These are phyloP conservation scores for Falco cherrug DNA, from an alignment of 2,797 vertebrate genomes.

Conservation along the genomic window DNA sequence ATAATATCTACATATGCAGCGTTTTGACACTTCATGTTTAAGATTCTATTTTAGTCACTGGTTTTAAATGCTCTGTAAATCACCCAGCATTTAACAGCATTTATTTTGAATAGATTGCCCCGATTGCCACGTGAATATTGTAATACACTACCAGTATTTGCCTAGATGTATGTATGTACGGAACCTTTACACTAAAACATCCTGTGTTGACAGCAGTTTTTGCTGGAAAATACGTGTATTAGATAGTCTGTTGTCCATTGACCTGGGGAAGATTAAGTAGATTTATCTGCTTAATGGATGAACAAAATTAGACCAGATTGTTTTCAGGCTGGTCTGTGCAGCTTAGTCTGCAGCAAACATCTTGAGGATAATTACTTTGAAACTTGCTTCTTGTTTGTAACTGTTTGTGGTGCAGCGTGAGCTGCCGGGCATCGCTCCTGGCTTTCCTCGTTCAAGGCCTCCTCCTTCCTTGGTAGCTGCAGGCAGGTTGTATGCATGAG, in stretches of 20 bases:
- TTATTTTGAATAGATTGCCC: not conserved
- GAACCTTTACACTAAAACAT: not conserved
- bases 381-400: not conserved
- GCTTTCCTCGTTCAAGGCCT: not conserved
- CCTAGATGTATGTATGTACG: not conserved
- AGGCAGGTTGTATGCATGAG: not conserved
- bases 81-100: not conserved
- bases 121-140: not conserved
- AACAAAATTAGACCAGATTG: constrained; percentile 86
- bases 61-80: not conserved
- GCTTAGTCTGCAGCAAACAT: constrained; percentile 51
- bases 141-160: not conserved
- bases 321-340: constrained; percentile 51
- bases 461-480: not conserved
- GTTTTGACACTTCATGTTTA: not conserved
- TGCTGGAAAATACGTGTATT: constrained; percentile 72
- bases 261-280: constrained; percentile 78
- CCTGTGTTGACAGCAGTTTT: not conserved
- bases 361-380: constrained; percentile 24
- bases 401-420: not conserved
- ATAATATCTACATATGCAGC: not conserved
- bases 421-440: not conserved
- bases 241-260: constrained; percentile 73
- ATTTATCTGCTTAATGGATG: constrained; percentile 86
- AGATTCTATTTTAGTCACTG: not conserved